Conservation (phyloP, 1,140 invertebrate genomes). For the Drosophila truncata region DNA sequence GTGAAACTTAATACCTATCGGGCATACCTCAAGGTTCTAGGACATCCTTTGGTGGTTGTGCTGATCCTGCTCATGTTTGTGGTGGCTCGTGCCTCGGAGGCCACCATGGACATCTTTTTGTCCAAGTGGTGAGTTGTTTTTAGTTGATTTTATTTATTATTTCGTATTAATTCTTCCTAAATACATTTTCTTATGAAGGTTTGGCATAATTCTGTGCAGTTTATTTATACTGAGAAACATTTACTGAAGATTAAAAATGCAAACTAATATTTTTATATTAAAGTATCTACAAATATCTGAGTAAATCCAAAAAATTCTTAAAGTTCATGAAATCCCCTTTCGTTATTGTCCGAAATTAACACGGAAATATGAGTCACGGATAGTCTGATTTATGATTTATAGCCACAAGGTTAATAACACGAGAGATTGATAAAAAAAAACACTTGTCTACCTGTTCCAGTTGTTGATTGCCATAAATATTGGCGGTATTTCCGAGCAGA, state of each 20-base stretch:
- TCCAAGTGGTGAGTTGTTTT: constrained; percentile 87
- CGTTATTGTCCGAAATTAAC: background rate
- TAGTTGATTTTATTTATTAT: background rate
- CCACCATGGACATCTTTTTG: constrained; percentile 92
- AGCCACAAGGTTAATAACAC: constrained; percentile 7
- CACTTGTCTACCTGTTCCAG: constrained; percentile 28
- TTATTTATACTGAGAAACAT: too few species aligned
- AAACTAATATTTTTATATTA: too few species aligned
- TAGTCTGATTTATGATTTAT: constrained; percentile 12
- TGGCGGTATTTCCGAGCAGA: constrained; percentile 26
- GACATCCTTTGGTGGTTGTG: constrained; percentile 87
- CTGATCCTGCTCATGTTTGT: constrained; percentile 88
- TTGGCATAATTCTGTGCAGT: too few species aligned
- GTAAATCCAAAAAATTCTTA: too few species aligned
- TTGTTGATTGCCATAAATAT: constrained; percentile 47
- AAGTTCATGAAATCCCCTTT: background rate
- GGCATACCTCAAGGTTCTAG: constrained; percentile 90
- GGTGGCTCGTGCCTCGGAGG: constrained; percentile 89
- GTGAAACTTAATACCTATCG: constrained; percentile 87
- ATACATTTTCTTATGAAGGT: too few species aligned
- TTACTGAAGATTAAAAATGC: too few species aligned
- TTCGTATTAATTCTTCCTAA: too few species aligned
- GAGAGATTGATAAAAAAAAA: constrained; percentile 24
- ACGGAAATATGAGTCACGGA: constrained; percentile 4
- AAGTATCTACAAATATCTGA: too few species aligned